Evolutionary conservation across 1,140 invertebrate species (phyloP), one percentile per base, ranked within the genome.

Genomic region (Diachasmimorpha longicaudata): DNA sequence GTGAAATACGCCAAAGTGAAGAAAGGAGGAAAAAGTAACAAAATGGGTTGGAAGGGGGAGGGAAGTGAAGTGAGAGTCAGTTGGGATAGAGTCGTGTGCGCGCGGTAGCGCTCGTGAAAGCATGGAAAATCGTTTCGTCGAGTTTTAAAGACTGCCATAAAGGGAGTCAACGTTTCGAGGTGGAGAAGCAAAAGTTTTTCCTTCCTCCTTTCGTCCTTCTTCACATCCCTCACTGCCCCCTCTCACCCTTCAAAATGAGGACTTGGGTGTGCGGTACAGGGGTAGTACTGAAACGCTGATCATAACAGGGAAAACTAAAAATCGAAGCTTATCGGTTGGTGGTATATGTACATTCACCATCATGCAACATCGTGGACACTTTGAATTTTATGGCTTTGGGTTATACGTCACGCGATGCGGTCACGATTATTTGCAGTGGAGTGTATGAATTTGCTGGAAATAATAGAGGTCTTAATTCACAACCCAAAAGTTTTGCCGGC

Each of bases 61-160:
- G 13, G 13, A n/a, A 67, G 23, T 36, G 14, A 66, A 11, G 39
- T 21, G 37, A 25, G 58, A 63, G 36, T 6, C 10, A 42, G 55
- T 66, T 14, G 8, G 36, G 31, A 46, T 39, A n/a, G 13, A 68
- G 37, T 9, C 11, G 19, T 10, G 21, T 16, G 8, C 67, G 66
- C 25, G 19, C 21, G 19, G n/a, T 3, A n/a, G 55, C 44, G 55
- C 14, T 70, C 23, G 42, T 44, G 21, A 48, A 58, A 75, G 23
- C 42, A 70, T 8, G 25, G 46, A 63, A 70, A 75, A 75, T 70
- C 67, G 46, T 63, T 68, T 69, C 72, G 63, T 16, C 6, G 67
- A 75, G 48, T 75, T 75, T 69, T 70, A 69, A 75, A 75, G 74
- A 75, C 67, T 4, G 74, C 67, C 37, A 58, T 75, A 75, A 75